Evolutionary conservation across 2,113 vertebrate species (phyloP), one percentile per base, ranked within the genome.

Genomic region (Cyprinodon variegatus): DNA sequence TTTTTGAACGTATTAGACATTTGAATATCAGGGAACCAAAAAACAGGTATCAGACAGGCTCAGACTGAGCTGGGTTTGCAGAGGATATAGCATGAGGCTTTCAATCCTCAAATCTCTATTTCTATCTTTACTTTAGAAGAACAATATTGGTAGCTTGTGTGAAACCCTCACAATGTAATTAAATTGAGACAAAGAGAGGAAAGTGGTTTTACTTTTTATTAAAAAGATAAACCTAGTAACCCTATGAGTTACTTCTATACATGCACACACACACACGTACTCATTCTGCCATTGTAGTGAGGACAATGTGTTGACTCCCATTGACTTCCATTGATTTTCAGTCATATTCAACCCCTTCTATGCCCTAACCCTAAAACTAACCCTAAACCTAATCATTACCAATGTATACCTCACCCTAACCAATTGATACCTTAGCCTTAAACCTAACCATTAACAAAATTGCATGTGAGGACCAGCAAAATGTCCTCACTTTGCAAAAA

Each of bases 71-170:
- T 61, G 67, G 69, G 70, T 53, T 65, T 53, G 15, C 37, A 1
- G 14, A 20, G 59, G 61, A 65, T 72, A 65, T 20, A 65, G 29
- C 37, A 36, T 69, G 59, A 46, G 36, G 20, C 72, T 71, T 65
- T 62, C 39, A 63, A 43, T 68, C 70, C 61, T 41, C 61, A 50
- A 13, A 14, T 60, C 39, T 53, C 15, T 62, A 69, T 75, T 68
- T 77, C 61, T 65, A 65, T 65, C 59, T 69, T 17, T 57, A 64
- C 39, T 68, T 36, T 70, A 50, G 68, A 68, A 46, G 68, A 73
- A 72, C 37, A 81, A 74, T 66, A 72, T 66, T 63, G 72, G 45
- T 11, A 68, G 45, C 45, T 60, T 20, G 11, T 38, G 62, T 74
- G 36, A 71, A 60, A 83, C 65, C 3, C 22, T 39, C 9, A 57